Evolutionary conservation across 2,888 invertebrate genomes (phyloP).

Genomic region (Reticulitermes lucifugus): DNA sequence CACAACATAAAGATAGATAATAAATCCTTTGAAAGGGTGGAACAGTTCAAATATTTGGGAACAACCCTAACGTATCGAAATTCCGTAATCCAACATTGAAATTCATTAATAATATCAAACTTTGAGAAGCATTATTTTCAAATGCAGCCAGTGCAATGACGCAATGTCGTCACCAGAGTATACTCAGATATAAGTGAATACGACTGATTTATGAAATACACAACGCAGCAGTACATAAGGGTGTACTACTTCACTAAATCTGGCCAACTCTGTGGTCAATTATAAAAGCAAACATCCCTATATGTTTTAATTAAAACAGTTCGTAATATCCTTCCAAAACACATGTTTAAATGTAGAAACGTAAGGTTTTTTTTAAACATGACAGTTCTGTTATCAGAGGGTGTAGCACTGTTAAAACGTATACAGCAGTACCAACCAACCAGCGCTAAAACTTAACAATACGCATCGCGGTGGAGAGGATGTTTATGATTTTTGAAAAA

Average conservation of each 20-base stretch:
- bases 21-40: too few relatives aligned
- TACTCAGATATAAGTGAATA: background rate
- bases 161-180: background rate
- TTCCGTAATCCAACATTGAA: background rate
- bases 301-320: slow-evolving; percentile 25
- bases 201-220: background rate
- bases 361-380: background rate
- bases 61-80: too few relatives aligned
- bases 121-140: background rate
- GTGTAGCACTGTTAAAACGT: background rate
- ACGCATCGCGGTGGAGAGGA: background rate
- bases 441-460: slow-evolving; percentile 3
- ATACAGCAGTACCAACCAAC: background rate
- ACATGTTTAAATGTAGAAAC: slow-evolving; percentile 20
- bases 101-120: background rate
- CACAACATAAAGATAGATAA: too few relatives aligned
- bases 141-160: background rate
- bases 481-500: slow-evolving; percentile 11
- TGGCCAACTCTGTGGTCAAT: background rate
- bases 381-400: background rate
- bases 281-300: slow-evolving; percentile 20
- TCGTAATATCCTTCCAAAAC: slow-evolving; percentile 10
- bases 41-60: too few relatives aligned
- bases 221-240: background rate
- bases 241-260: background rate